Percentiles rank a stretch among this genome's conserved stretches.
Conservation (phyloP, 2,113 vertebrate species). For the Thalassoma bifasciatum region DNA sequence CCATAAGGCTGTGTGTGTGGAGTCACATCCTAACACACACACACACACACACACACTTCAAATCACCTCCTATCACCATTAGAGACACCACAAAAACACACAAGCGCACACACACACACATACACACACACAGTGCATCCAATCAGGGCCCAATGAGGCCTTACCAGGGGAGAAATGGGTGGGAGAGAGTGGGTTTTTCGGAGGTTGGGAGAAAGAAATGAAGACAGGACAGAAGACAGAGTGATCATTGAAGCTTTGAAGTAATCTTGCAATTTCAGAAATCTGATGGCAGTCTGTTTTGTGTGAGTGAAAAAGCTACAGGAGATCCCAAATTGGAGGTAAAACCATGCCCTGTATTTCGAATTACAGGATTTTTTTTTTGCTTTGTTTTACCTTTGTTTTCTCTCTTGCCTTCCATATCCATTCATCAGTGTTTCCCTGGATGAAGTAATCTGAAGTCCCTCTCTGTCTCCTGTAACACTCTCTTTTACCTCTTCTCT, state of each 20-base stretch:
- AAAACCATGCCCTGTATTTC: neutral
- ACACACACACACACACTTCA: conserved; percentile 24
- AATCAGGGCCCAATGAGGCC: conserved; percentile 64
- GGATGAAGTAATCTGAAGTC: neutral
- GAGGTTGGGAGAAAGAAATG: neutral
- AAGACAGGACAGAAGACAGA: conserved; percentile 20
- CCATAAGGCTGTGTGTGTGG: conserved; percentile 56
- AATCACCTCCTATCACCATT: conserved; percentile 53
- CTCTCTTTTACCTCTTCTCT: neutral
- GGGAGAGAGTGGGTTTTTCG: conserved; percentile 13
- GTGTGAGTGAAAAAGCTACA: conserved; percentile 16
- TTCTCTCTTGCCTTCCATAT: neutral
- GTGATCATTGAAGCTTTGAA: conserved; percentile 54
- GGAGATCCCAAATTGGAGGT: neutral
- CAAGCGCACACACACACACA: conserved; percentile 2
- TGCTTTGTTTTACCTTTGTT: neutral
- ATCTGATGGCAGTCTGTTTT: conserved; percentile 44
- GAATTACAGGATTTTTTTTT: neutral
- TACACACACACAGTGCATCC: conserved; percentile 40
- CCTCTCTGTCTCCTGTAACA: neutral
- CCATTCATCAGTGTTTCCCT: neutral
- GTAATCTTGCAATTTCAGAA: conserved; percentile 46
- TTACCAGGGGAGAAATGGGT: conserved; percentile 53
- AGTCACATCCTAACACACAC: conserved; percentile 42
- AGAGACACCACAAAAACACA: conserved; percentile 24